Evolutionary conservation across 2,888 invertebrate genomes (phyloP), one percentile per base, ranked within the genome.

Genomic region (Tenthredo livida): DNA sequence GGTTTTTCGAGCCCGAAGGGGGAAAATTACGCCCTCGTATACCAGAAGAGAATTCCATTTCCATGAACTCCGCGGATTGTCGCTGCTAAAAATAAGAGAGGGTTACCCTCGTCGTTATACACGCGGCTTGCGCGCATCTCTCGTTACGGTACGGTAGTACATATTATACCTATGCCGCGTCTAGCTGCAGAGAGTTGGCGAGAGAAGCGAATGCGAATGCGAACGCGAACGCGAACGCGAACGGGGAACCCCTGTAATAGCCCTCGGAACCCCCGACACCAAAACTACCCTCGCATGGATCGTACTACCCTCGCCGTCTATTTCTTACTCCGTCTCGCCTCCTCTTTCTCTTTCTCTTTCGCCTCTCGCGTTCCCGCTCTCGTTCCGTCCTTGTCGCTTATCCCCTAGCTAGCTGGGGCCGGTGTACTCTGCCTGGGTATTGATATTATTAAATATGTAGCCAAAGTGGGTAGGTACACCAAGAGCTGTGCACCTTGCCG

Each of bases 171-270:
- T 5, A 33, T 29, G 29, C 25, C 29, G 61, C 43, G 40, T 73
- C n/a, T n/a, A 43, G 21, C 40, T 43, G 61, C 25, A 12, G n/a
- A 43, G 40, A 25, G 72, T 43, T 73, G 37, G n/a, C 40, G 40
- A 73, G 43, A 25, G 43, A 43, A 43, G 72, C 72, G 72, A 72
- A 72, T 40, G 72, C 7, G 15, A 43, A 33, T 33, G 33, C 61
- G 40, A 58, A 58, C 80, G 61, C 72, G 72, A 72, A 72, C 21
- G 72, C 7, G 15, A 43, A 33, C 67, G 33, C 61, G 40, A 58
- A 58, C 80, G 61, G 37, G 80, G 80, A 33, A 84, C 84, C 78
- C 84, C 78, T 67, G 84, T 84, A 78, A 84, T 78, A 75, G 65
- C 67, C 21, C 29, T 40, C 15, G 40, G 73, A 75, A 29, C 61